phyloP scores from a whole-genome alignment of 2,888 invertebrate genomes.

The Sipunculus nudus region DNA sequence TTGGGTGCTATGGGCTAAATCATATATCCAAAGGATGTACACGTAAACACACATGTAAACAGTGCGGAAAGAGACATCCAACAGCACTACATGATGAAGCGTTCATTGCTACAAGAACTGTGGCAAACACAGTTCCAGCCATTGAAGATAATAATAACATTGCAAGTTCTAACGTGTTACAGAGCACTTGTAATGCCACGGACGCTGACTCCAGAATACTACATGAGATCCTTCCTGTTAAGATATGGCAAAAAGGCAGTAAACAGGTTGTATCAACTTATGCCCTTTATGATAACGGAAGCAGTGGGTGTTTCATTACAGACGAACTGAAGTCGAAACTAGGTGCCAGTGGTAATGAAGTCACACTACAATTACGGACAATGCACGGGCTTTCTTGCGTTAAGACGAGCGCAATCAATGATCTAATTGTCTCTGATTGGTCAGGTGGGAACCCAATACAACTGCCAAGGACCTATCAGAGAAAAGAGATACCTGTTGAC shows the following conservation, averaged over 20 bases:
- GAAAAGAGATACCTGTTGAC: conserved; percentile 21
- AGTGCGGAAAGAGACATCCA: conserved; percentile 11
- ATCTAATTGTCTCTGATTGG: conserved; percentile 9
- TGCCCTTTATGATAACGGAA: too few relatives aligned
- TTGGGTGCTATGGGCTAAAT: background rate
- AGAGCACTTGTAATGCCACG: too few relatives aligned
- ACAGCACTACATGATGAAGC: conserved; percentile 11
- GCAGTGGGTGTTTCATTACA: too few relatives aligned
- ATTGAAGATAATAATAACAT: background rate
- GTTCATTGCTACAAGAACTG: too few relatives aligned
- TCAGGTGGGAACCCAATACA: too few relatives aligned
- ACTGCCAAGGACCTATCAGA: conserved; percentile 20
- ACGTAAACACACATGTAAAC: background rate
- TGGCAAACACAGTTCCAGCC: background rate
- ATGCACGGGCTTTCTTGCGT: too few relatives aligned
- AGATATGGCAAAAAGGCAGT: too few relatives aligned
- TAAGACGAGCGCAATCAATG: conserved; percentile 8
- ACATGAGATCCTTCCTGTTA: conserved; percentile 18
- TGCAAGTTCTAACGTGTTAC: too few relatives aligned
- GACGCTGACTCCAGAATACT: conserved; percentile 11
- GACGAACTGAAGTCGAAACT: too few relatives aligned
- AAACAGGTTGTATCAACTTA: too few relatives aligned
- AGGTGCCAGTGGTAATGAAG: too few relatives aligned
- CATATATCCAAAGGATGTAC: background rate
- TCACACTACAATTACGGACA: too few relatives aligned